Percentiles rank a stretch among this genome's conserved stretches.
phyloP scores from a whole-genome alignment of 2,113 vertebrate genomes.

The Notothenia rossii region DNA sequence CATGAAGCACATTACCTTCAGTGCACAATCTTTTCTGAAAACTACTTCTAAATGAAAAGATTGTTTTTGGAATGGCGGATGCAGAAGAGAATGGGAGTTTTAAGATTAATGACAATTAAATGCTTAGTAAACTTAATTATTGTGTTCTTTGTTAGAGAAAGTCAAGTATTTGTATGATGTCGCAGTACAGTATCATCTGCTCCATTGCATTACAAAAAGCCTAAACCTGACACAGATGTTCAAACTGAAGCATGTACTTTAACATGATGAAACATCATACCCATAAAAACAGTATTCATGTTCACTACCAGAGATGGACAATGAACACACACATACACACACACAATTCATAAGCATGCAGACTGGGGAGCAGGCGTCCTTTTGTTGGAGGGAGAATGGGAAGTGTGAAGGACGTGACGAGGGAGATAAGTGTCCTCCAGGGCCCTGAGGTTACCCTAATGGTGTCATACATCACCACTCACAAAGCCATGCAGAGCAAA shows the following conservation, averaged over 20 bases:
- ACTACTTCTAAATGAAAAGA: not conserved
- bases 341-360: constrained; percentile 79
- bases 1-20: not conserved
- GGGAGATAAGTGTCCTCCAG: constrained; percentile 85
- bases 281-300: constrained; percentile 42
- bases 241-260: constrained; percentile 28
- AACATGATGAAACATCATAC: constrained; percentile 43
- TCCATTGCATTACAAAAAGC: constrained; percentile 5
- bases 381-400: constrained; percentile 79
- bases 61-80: not conserved
- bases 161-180: constrained; percentile 3
- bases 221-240: constrained; percentile 31
- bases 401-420: constrained; percentile 86
- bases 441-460: constrained; percentile 87
- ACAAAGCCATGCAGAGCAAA: constrained; percentile 85
- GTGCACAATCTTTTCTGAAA: not conserved
- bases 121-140: not conserved
- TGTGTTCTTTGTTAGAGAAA: not conserved
- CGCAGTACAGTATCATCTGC: not conserved
- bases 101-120: not conserved
- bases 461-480: constrained; percentile 86
- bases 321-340: constrained; percentile 61
- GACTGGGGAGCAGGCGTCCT: constrained; percentile 78
- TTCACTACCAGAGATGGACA: constrained; percentile 49
- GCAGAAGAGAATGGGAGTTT: not conserved